These are phyloP conservation scores for Megalonaias nervosa DNA, from an alignment of 1,140 invertebrate species.

Conservation along the genomic window DNA sequence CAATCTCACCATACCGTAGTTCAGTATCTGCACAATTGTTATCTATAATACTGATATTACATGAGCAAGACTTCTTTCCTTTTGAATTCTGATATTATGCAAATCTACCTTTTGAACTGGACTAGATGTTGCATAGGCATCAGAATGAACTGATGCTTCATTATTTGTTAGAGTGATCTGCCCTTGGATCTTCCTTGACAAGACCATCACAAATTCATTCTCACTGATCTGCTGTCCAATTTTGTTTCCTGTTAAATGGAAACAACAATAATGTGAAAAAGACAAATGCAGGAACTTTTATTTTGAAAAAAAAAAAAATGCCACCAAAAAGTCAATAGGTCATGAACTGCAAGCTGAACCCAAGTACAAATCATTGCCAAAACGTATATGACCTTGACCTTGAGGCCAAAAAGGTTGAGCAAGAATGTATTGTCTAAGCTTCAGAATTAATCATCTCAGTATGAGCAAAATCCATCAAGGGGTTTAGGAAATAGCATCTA, in stretches of 20 bases:
- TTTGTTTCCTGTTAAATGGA: slow-evolving; percentile 46
- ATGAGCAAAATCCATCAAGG: too few species aligned
- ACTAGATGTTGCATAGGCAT: slow-evolving; percentile 81
- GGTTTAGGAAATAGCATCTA: too few species aligned
- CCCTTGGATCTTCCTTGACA: slow-evolving; percentile 64
- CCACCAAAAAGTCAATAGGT: too few species aligned
- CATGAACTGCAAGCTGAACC: too few species aligned
- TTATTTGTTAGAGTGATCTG: slow-evolving; percentile 58
- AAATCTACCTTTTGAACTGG: slow-evolving; percentile 74
- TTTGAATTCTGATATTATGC: background rate
- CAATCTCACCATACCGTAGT: too few species aligned
- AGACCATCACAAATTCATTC: slow-evolving; percentile 63
- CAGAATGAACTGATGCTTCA: slow-evolving; percentile 47
- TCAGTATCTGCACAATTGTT: too few species aligned
- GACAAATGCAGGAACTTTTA: background rate
- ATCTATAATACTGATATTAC: background rate
- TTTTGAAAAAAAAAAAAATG: too few species aligned
- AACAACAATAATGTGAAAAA: slow-evolving; percentile 10
- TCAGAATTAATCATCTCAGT: too few species aligned
- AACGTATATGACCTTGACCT: background rate
- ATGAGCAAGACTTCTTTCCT: background rate
- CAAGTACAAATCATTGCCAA: background rate
- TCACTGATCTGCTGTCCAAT: slow-evolving; percentile 73
- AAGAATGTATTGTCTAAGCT: too few species aligned
- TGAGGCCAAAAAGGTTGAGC: too few species aligned